A percentile compares a stretch with the other conserved stretches of the same genome.
These are phyloP conservation scores for Elysia chlorotica DNA, from an alignment of 1,140 invertebrate species.

Conservation along the genomic window DNA sequence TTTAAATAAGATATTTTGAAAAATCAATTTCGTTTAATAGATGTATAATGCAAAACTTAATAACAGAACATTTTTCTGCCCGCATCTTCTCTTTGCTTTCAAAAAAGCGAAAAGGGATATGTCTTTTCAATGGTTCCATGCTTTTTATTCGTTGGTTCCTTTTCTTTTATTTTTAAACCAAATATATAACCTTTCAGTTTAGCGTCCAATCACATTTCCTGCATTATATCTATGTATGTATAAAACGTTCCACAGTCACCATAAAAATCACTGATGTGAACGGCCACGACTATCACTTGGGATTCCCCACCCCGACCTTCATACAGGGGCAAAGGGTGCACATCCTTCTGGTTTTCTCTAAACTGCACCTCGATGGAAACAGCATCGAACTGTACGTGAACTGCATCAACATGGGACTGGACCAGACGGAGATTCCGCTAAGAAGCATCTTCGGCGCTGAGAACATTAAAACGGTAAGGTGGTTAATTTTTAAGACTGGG, in stretches of 20 bases:
- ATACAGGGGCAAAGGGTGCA: conserved; percentile 26
- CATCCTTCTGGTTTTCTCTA: conserved; percentile 37
- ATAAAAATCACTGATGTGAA: conserved; percentile 28
- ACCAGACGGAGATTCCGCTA: conserved; percentile 39
- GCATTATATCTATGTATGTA: too few species aligned
- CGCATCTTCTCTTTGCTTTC: neutral
- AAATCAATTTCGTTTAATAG: too few species aligned
- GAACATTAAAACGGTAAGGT: neutral
- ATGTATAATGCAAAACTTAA: too few species aligned
- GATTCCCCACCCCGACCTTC: conserved; percentile 31
- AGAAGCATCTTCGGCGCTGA: conserved; percentile 29
- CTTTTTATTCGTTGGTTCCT: neutral
- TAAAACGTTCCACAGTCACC: conserved; percentile 32
- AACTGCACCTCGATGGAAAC: conserved; percentile 34
- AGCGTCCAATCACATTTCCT: too few species aligned
- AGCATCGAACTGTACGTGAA: conserved; percentile 38
- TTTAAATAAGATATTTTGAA: too few species aligned
- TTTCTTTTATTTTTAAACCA: neutral
- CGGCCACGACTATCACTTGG: conserved; percentile 31
- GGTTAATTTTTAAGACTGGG: too few species aligned
- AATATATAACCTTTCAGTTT: conserved; percentile 16
- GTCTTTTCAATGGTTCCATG: neutral
- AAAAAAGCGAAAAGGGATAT: neutral
- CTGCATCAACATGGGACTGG: conserved; percentile 35
- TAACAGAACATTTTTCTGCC: neutral